These are phyloP conservation scores for Delichon dasypus DNA, from an alignment of 2,797 vertebrate genomes.

Conservation along the genomic window DNA sequence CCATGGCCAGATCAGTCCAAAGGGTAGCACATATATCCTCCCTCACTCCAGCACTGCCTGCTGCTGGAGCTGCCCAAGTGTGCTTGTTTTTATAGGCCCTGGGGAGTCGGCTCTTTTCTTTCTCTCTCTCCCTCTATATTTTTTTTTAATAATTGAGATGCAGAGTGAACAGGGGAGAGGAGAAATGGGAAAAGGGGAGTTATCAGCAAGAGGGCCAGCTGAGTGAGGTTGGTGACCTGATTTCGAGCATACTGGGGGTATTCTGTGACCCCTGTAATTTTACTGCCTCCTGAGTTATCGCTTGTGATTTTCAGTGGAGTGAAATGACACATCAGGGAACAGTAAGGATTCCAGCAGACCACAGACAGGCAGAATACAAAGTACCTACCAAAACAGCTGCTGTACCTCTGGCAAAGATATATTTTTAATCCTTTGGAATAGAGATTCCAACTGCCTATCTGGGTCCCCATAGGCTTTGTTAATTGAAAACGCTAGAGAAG, in stretches of 20 bases:
- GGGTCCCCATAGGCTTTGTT: neutral
- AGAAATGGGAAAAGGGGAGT: neutral
- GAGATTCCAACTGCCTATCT: neutral
- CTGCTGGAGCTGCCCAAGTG: constrained; percentile 4
- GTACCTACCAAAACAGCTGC: constrained; percentile 8
- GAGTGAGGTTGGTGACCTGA: constrained; percentile 39
- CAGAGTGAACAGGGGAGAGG: neutral
- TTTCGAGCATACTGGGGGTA: neutral
- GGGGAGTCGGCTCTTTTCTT: neutral
- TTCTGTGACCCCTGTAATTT: constrained; percentile 30
- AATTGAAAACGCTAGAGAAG: neutral
- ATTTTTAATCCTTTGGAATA: constrained; percentile 19
- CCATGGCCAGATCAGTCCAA: neutral
- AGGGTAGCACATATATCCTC: neutral
- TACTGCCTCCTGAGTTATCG: constrained; percentile 48
- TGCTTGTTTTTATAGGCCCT: constrained; percentile 7
- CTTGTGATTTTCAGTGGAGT: constrained; percentile 57
- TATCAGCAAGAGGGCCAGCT: constrained; percentile 33
- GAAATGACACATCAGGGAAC: constrained; percentile 47
- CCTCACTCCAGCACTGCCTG: neutral
- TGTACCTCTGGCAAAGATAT: neutral
- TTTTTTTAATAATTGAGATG: neutral
- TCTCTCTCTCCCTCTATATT: neutral
- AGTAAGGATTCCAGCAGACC: constrained; percentile 30
- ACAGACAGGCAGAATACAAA: constrained; percentile 17